Evolutionary conservation across 1,140 invertebrate species (phyloP).

Genomic region (Thrips palmi): DNA sequence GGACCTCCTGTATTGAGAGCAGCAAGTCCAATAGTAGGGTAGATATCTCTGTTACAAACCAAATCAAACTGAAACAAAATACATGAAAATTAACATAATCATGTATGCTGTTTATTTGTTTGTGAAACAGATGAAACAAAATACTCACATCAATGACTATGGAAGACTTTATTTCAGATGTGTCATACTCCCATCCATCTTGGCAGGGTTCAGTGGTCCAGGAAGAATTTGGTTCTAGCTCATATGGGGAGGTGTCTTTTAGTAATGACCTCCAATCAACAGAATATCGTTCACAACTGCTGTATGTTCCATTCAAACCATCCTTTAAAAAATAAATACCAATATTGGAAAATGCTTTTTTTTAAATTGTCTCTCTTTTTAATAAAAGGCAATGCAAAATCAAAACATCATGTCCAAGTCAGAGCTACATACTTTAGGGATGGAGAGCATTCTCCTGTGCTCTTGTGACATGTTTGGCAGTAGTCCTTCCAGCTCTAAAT

Average conservation of each 20-base stretch:
- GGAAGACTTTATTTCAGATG: constrained; percentile 43
- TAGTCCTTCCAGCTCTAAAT: constrained; percentile 37
- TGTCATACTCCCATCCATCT: constrained; percentile 67
- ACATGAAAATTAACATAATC: too few relatives aligned
- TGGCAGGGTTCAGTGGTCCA: constrained; percentile 46
- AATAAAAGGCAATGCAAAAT: constrained; percentile 4
- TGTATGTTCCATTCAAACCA: constrained; percentile 28
- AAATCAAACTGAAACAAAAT: constrained; percentile 53
- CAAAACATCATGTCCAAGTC: constrained; percentile 7
- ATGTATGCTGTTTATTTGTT: too few relatives aligned
- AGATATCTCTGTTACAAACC: constrained; percentile 66
- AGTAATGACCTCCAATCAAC: constrained; percentile 47
- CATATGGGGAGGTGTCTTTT: constrained; percentile 18
- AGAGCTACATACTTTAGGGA: constrained; percentile 26
- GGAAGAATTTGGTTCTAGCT: constrained; percentile 27
- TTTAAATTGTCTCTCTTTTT: constrained; percentile 5
- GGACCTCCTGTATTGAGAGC: constrained; percentile 68
- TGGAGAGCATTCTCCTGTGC: constrained; percentile 38
- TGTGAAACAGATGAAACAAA: not conserved
- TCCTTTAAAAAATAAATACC: constrained; percentile 18
- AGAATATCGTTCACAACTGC: constrained; percentile 42
- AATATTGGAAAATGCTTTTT: too few relatives aligned
- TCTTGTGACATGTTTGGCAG: constrained; percentile 30
- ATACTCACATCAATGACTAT: constrained; percentile 63
- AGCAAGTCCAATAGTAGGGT: constrained; percentile 64